A percentile compares a stretch with the other conserved stretches of the same genome.
These are phyloP conservation scores for Hiodon tergisus DNA, from an alignment of 2,113 vertebrate genomes.

Conservation along the genomic window DNA sequence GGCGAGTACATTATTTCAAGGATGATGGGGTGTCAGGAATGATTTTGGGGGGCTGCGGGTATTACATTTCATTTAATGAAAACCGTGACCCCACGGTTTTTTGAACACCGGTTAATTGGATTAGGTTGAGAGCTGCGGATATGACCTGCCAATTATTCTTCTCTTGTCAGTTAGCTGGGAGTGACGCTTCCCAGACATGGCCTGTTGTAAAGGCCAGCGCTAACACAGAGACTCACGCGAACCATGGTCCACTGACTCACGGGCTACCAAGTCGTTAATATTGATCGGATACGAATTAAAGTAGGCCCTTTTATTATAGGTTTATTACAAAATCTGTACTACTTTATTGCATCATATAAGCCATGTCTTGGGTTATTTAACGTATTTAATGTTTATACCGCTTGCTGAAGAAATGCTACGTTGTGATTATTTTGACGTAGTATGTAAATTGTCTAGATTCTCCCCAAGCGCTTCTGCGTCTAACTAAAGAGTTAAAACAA, in stretches of 20 bases:
- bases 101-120: conserved; percentile 49
- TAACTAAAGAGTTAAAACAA: no score
- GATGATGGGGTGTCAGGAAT: conserved; percentile 33
- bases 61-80: conserved; percentile 40
- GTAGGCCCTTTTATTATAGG: no score
- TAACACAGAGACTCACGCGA: background rate
- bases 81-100: conserved; percentile 26
- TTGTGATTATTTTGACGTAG: background rate
- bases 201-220: background rate
- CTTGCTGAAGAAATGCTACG: background rate
- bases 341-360: no score
- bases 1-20: conserved; percentile 4
- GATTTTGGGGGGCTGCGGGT: conserved; percentile 21
- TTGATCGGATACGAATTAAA: no score
- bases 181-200: conserved; percentile 19
- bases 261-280: background rate
- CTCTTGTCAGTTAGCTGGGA: conserved; percentile 41
- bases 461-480: no score
- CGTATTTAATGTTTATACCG: background rate
- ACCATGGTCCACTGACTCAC: background rate
- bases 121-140: conserved; percentile 51
- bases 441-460: background rate
- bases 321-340: no score
- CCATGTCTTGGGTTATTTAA: no score
- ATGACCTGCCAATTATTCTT: conserved; percentile 37